Evolutionary conservation across 2,113 vertebrate species (phyloP), one percentile per base, ranked within the genome.

Genomic region (Raja brachyura): DNA sequence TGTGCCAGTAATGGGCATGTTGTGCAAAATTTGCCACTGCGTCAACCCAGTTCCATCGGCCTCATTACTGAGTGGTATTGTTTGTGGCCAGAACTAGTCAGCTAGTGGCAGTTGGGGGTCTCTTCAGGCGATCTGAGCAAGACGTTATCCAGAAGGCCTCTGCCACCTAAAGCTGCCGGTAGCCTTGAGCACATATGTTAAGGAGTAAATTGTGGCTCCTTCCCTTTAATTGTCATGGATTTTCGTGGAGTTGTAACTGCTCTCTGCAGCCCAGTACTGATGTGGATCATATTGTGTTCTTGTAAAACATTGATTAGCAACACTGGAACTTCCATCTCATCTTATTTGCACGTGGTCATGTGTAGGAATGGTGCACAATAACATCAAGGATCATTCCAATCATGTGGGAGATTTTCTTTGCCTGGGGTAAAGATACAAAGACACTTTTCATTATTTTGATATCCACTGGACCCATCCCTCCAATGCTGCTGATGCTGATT

Each of bases 401-500:
- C 0, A 79, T 96, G 94, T 97, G 97, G 94, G 97, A 98, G 93
- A 98, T 61, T 95, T 97, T 96, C 94, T 97, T 98, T 74, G 97
- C 97, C 98, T 98, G 96, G 94, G 39, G 79, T 85, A 94, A 88
- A 94, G 16, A 93, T n/a, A 93, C 93, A 33, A 93, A 22, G 66
- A 10, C 68, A 73, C 18, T 31, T 48, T 18, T 92, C 66, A 92
- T 14, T 73, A 73, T 10, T 6, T 25, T 92, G 16, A 68, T 54
- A 48, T 68, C 11, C 39, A 25, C 66, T 28, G 25, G 4, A 92
- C 22, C 68, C 33, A 20, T 39, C 22, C 20, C 18, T 68, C 63
- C 33, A 79, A 9, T 39, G 31, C 63, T 70, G 83, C n/a, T 78
- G 8, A 59, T 86, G 22, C 54, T n/a, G 20, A 79, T 54, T 83